A percentile compares a stretch with the other conserved stretches of the same genome.
These are phyloP conservation scores for Eublepharis macularius DNA, from an alignment of 2,113 vertebrate species.

Conservation along the genomic window DNA sequence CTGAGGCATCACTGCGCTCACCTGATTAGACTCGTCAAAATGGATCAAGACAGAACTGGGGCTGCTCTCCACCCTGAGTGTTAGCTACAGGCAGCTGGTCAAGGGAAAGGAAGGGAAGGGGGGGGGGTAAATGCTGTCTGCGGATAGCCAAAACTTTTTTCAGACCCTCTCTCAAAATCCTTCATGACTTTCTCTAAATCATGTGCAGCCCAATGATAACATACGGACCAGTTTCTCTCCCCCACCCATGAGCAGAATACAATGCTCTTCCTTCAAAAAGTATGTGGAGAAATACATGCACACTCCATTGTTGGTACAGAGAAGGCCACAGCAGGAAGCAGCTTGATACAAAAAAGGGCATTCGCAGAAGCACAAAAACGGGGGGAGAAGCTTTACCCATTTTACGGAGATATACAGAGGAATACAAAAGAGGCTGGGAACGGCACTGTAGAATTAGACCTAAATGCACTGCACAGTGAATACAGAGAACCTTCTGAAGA, in stretches of 20 bases:
- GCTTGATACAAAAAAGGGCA: slow-evolving; percentile 46
- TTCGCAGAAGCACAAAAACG: slow-evolving; percentile 44
- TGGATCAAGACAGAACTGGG: slow-evolving; percentile 29
- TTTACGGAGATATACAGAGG: slow-evolving; percentile 41
- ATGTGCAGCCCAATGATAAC: slow-evolving; percentile 43
- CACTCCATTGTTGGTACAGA: slow-evolving; percentile 31
- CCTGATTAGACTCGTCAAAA: slow-evolving; percentile 61
- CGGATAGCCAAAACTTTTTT: background rate
- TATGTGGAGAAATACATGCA: slow-evolving; percentile 41
- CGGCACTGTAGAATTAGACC: background rate
- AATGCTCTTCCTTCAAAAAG: slow-evolving; percentile 42
- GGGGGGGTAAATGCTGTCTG: background rate
- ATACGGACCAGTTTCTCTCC: background rate
- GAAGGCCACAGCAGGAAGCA: slow-evolving; percentile 47
- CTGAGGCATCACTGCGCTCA: background rate
- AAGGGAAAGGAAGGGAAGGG: background rate
- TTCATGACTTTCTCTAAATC: slow-evolving; percentile 50
- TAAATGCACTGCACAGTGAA: slow-evolving; percentile 23
- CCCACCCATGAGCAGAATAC: slow-evolving; percentile 4
- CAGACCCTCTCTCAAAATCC: background rate
- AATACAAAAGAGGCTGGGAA: slow-evolving; percentile 48
- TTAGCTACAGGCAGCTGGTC: slow-evolving; percentile 35
- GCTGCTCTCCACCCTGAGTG: slow-evolving; percentile 5
- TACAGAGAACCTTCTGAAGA: background rate
- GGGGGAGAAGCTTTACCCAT: slow-evolving; percentile 18